A percentile compares a stretch with the other conserved stretches of the same genome.
phyloP scores from a whole-genome alignment of 2,797 vertebrate species.

The Acrossocheilus fasciatus region DNA sequence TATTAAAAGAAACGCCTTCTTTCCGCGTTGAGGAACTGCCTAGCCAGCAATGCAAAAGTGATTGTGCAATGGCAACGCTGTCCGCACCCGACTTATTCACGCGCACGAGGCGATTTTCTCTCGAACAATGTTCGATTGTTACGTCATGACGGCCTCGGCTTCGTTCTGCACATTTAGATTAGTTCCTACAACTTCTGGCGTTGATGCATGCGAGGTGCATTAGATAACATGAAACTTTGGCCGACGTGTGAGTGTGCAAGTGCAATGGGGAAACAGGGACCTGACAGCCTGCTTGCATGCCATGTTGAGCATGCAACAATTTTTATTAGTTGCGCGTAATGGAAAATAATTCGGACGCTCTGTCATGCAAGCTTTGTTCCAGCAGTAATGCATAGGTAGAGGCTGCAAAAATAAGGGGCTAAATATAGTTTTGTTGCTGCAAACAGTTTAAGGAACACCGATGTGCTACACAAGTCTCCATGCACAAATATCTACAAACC shows the following conservation, averaged over 20 bases:
- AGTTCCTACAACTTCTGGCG: constrained; percentile 33
- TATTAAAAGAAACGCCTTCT: constrained; percentile 62
- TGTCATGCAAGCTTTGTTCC: constrained; percentile 62
- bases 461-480: constrained; percentile 55
- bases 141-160: constrained; percentile 28
- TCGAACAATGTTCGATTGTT: constrained; percentile 35
- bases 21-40: constrained; percentile 79
- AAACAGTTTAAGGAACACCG: constrained; percentile 49
- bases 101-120: constrained; percentile 45
- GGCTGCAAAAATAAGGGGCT: constrained; percentile 66
- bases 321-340: constrained; percentile 65
- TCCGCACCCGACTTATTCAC: constrained; percentile 54
- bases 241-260: constrained; percentile 29
- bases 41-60: constrained; percentile 63
- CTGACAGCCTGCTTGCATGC: constrained; percentile 64
- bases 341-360: constrained; percentile 64
- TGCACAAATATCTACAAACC: constrained; percentile 24
- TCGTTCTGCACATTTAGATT: constrained; percentile 34
- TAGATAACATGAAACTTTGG: constrained; percentile 46
- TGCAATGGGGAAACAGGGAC: constrained; percentile 52
- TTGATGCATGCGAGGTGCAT: constrained; percentile 59
- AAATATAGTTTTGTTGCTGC: constrained; percentile 70
- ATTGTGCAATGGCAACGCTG: constrained; percentile 59
- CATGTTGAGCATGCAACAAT: constrained; percentile 49
- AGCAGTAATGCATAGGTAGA: constrained; percentile 63